Evolutionary conservation across 2,797 vertebrate species (phyloP), one percentile per base, ranked within the genome.

Genomic region (Pampus argenteus): DNA sequence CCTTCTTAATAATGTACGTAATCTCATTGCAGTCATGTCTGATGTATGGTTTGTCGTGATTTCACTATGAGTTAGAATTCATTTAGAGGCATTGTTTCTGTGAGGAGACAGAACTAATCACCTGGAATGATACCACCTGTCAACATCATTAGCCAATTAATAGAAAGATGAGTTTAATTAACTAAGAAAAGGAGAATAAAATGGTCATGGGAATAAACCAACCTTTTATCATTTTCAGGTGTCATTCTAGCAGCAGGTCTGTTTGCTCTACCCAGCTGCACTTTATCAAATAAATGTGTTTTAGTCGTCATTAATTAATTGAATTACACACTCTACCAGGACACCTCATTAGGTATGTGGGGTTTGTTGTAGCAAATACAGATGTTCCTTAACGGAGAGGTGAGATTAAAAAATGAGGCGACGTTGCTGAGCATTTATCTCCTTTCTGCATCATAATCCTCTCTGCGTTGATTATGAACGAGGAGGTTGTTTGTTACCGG

Each of bases 81-180:
- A 36, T 54, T 49, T 26, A 26, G 25, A 50, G 51, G 26, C 13
- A 3, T 36, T 45, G 49, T 17, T 22, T 22, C 10, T 20, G 44
- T n/a, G 25, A n/a, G n/a, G 38, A 66, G 60, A 34, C 54, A 29
- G 25, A 67, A 34, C 44, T 66, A 74, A 78, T 85, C 77, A 71
- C 51, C 67, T 71, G 69, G 57, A 60, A 51, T 71, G 50, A 81
- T 42, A 25, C 65, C 67, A 72, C 45, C 75, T 80, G 79, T 71
- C 78, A 73, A 48, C 70, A 70, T 44, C 58, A 48, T 57, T 22
- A 50, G 23, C 64, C 73, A 29, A 47, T 78, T 76, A 69, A 68
- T 55, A 71, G 62, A 87, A 64, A 79, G 45, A 76, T 50, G 48
- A 81, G 49, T 82, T 76, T 74, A 83, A 88, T 84, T 74, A 85